These are phyloP conservation scores for Dynastes grantii DNA, from an alignment of 2,888 invertebrate genomes.

Conservation along the genomic window DNA sequence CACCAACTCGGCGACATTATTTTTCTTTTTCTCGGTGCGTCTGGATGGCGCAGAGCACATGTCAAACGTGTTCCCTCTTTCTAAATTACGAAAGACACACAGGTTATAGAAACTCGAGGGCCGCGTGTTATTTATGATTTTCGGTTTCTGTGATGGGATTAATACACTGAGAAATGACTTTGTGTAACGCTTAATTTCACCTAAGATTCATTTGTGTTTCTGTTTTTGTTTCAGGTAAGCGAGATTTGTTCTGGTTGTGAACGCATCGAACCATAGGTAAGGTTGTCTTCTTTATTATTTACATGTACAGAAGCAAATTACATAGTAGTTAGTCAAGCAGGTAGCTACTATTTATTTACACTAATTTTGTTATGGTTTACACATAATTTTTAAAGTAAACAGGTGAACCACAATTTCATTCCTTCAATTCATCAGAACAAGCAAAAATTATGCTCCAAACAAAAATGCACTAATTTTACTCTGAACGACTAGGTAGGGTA, in stretches of 20 bases:
- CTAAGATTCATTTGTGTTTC: conserved; percentile 14
- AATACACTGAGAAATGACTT: conserved; percentile 18
- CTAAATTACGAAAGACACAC: conserved; percentile 20
- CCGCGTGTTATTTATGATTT: conserved; percentile 17
- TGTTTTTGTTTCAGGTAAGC: conserved; percentile 50
- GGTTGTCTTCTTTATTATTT: too few relatives aligned
- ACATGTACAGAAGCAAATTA: too few relatives aligned
- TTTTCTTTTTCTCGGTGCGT: background rate
- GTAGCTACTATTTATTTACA: too few relatives aligned
- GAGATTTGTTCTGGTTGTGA: background rate
- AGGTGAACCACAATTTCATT: too few relatives aligned
- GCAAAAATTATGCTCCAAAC: too few relatives aligned
- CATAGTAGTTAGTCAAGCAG: too few relatives aligned
- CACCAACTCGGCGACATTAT: background rate
- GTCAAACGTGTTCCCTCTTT: conserved; percentile 19
- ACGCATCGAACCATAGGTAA: background rate
- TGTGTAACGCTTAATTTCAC: background rate
- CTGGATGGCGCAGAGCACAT: conserved; percentile 19
- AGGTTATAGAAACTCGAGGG: background rate
- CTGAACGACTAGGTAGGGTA: too few relatives aligned
- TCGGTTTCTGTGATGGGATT: conserved; percentile 11
- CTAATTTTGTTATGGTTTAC: too few relatives aligned
- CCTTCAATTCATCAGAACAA: too few relatives aligned
- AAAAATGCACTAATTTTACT: too few relatives aligned
- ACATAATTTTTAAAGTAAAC: too few relatives aligned